These are phyloP conservation scores for Eueides isabella DNA, from an alignment of 1,140 invertebrate genomes.

Conservation along the genomic window DNA sequence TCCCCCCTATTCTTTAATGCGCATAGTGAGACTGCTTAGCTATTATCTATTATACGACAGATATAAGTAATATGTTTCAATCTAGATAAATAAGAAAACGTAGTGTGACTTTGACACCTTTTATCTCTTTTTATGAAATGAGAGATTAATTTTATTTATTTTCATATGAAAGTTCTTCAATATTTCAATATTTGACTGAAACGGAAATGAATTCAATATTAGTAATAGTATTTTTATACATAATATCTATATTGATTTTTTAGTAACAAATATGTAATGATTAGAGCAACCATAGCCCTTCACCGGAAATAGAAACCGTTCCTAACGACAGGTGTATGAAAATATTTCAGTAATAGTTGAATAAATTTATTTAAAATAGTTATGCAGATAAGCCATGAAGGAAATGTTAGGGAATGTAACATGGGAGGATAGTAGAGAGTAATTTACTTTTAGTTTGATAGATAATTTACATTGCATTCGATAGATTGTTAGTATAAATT, in stretches of 20 bases:
- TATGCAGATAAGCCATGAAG: background rate
- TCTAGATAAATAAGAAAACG: background rate
- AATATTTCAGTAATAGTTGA: slow-evolving; percentile 8
- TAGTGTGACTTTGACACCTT: background rate
- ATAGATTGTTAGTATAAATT: background rate
- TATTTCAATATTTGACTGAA: too few relatives aligned
- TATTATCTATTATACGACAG: background rate
- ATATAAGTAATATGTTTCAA: background rate
- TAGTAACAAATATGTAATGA: background rate
- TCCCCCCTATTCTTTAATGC: background rate
- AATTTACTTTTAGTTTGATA: background rate
- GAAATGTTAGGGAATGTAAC: slow-evolving; percentile 8
- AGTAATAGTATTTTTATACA: too few relatives aligned
- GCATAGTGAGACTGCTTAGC: background rate
- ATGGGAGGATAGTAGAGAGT: background rate
- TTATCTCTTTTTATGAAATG: background rate
- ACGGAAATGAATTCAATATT: too few relatives aligned
- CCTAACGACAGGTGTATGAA: slow-evolving; percentile 4
- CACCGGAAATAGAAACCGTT: slow-evolving; percentile 9
- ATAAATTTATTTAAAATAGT: slow-evolving; percentile 12
- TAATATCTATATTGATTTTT: background rate
- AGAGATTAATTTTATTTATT: too few relatives aligned
- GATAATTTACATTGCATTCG: background rate
- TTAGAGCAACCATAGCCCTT: background rate
- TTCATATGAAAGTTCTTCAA: too few relatives aligned